A percentile compares a stretch with the other conserved stretches of the same genome.
Conservation (phyloP, 2,113 vertebrate genomes). For the Antechinus stuartii region DNA sequence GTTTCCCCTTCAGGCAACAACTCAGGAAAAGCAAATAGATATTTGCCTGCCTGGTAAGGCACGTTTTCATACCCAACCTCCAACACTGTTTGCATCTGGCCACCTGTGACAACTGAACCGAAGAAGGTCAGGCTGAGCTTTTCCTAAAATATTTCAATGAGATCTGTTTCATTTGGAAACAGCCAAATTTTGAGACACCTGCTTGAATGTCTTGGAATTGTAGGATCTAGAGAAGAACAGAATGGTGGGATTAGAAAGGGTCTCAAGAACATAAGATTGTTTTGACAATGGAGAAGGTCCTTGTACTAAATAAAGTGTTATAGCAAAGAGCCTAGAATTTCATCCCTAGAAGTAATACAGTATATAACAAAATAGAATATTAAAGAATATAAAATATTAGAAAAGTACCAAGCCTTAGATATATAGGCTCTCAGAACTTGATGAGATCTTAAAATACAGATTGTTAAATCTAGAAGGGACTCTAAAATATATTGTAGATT, state of each 20-base stretch:
- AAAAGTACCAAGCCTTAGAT: neutral
- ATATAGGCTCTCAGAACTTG: neutral
- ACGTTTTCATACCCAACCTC: neutral
- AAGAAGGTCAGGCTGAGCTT: neutral
- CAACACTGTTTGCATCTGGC: neutral
- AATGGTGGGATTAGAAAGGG: neutral
- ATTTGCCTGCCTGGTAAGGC: neutral
- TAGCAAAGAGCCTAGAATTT: neutral
- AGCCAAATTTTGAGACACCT: neutral
- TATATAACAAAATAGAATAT: neutral
- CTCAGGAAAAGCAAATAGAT: neutral
- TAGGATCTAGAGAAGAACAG: neutral
- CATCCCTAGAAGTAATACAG: neutral
- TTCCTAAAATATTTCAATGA: neutral
- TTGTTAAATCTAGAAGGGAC: neutral
- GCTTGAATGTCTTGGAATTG: neutral
- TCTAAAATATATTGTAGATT: neutral
- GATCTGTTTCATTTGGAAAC: neutral
- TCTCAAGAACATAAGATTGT: neutral
- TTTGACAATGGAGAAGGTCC: neutral
- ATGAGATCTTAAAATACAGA: neutral
- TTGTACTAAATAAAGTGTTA: neutral
- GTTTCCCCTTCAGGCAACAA: neutral
- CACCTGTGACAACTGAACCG: neutral
- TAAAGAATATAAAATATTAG: neutral